phyloP scores from a whole-genome alignment of 2,888 invertebrate genomes.

The Augiades crinisus region DNA sequence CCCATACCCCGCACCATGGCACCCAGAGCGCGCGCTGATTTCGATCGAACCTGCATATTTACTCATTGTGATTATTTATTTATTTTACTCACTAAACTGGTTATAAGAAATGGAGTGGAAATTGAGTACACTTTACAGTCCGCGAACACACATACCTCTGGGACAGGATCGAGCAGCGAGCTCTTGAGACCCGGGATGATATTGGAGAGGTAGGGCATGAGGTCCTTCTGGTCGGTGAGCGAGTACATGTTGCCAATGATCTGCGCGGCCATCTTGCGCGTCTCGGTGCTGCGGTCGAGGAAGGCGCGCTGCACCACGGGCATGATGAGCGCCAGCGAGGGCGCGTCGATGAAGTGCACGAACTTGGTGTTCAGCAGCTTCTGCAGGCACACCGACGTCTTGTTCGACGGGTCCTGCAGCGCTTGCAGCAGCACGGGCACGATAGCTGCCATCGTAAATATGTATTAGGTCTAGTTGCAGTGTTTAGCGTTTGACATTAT shows the following conservation, averaged over 20 bases:
- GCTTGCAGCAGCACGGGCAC: conserved; percentile 94
- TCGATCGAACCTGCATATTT: conserved; percentile 90
- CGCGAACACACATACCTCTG: conserved; percentile 85
- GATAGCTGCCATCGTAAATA: conserved; percentile 87
- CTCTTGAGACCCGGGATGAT: conserved; percentile 98
- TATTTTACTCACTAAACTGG: too few relatives aligned
- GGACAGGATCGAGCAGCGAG: conserved; percentile 98
- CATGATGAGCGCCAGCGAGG: conserved; percentile 99
- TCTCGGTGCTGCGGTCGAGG: conserved; percentile 98
- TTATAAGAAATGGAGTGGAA: too few relatives aligned
- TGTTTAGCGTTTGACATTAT: too few relatives aligned
- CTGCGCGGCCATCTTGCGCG: conserved; percentile 99
- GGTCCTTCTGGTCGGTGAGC: conserved; percentile 98
- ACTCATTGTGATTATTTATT: too few relatives aligned
- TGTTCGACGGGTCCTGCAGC: conserved; percentile 97
- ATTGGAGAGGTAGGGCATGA: conserved; percentile 96
- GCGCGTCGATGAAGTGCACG: conserved; percentile 99
- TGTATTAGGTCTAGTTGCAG: too few relatives aligned
- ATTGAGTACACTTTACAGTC: too few relatives aligned
- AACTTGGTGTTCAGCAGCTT: conserved; percentile 97
- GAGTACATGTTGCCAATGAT: conserved; percentile 99
- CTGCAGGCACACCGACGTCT: conserved; percentile 96
- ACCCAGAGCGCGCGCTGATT: conserved; percentile 97
- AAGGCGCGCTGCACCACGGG: conserved; percentile 99
- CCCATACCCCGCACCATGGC: conserved; percentile 99